phyloP scores from a whole-genome alignment of 35 echinoderm and acorn worm species.

The Eucidaris tribuloides region DNA sequence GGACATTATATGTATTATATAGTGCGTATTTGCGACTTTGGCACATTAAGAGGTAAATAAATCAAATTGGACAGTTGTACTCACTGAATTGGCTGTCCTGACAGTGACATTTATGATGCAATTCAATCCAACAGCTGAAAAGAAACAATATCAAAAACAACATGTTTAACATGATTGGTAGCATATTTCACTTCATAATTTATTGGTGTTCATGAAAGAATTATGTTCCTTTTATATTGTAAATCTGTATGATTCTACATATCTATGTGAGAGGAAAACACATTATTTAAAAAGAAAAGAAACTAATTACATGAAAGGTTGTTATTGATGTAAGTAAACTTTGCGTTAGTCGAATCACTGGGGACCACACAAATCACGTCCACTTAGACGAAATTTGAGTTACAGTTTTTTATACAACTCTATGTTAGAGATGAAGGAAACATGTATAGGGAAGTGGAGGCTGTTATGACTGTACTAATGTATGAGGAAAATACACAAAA shows the following conservation, averaged over 20 bases:
- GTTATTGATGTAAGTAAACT: not conserved
- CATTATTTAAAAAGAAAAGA: not conserved
- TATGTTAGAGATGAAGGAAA: too few relatives aligned
- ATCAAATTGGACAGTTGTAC: not conserved
- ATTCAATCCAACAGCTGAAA: constrained; percentile 78
- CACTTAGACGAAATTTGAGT: too few relatives aligned
- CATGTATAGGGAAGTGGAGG: too few relatives aligned
- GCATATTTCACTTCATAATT: not conserved
- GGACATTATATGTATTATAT: too few relatives aligned
- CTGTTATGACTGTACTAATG: too few relatives aligned
- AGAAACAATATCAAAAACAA: constrained; percentile 13
- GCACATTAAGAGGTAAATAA: not conserved
- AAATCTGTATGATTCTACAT: not conserved
- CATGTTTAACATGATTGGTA: not conserved
- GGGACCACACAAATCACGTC: too few relatives aligned
- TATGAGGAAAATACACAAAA: too few relatives aligned
- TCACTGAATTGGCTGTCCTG: constrained; percentile 74
- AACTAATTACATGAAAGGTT: not conserved
- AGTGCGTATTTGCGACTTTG: too few relatives aligned
- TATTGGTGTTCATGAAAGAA: not conserved
- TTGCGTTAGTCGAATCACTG: too few relatives aligned
- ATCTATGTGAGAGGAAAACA: not conserved
- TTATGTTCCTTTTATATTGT: not conserved
- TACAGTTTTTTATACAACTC: too few relatives aligned
- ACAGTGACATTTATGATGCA: constrained; percentile 85